phyloP scores from a whole-genome alignment of 2,797 vertebrate species.

The Phaenicophaeus curvirostris region DNA sequence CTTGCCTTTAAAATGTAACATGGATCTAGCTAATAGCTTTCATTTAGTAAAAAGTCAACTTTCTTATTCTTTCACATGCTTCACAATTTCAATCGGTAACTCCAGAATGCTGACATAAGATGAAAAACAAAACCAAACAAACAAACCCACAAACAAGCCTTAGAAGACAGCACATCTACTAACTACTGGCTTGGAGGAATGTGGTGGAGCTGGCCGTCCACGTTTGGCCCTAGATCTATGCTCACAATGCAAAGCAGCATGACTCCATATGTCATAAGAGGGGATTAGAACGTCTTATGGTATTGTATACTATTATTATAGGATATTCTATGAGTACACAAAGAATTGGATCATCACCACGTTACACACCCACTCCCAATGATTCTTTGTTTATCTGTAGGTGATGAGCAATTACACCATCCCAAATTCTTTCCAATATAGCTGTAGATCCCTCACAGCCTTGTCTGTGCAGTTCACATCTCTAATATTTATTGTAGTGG shows the following conservation, averaged over 20 bases:
- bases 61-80: not conserved
- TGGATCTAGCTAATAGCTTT: not conserved
- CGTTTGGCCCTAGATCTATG: not conserved
- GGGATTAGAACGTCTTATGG: not conserved
- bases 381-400: constrained; percentile 23
- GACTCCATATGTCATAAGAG: not conserved
- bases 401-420: not conserved
- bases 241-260: not conserved
- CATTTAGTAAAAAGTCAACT: not conserved
- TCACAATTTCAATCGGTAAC: not conserved
- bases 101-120: not conserved
- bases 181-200: not conserved
- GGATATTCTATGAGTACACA: not conserved
- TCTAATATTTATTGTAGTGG: not conserved
- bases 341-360: not conserved
- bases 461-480: not conserved
- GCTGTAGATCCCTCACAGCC: not conserved
- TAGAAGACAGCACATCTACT: not conserved
- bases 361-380: not conserved
- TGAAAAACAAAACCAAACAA: not conserved
- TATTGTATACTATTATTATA: constrained; percentile 3
- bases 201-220: not conserved
- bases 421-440: not conserved
- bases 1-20: not conserved
- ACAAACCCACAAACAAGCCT: not conserved